Conservation (phyloP, 2,797 vertebrate genomes). For the Macrochelys suwanniensis region DNA sequence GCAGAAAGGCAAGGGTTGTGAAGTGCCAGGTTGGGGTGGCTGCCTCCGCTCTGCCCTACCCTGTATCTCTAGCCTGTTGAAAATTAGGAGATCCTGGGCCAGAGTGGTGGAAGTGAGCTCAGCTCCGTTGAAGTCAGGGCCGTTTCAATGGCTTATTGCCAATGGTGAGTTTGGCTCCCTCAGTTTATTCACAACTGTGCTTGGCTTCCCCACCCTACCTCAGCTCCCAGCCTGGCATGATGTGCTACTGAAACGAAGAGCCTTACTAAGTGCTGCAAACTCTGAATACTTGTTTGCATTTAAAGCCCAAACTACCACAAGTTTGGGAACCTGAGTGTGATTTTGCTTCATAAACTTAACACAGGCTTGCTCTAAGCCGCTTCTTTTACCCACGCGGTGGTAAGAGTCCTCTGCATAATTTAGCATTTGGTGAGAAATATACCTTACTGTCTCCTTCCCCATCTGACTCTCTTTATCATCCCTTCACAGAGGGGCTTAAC, state of each 20-base stretch:
- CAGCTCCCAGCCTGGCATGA: not conserved
- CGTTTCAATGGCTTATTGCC: not conserved
- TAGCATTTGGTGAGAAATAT: not conserved
- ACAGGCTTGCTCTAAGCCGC: constrained; percentile 5
- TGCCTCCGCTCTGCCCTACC: not conserved
- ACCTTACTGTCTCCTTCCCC: not conserved
- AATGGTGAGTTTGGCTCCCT: not conserved
- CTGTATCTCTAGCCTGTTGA: not conserved
- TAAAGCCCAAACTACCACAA: not conserved
- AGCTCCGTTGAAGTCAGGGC: not conserved
- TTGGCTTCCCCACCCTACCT: not conserved
- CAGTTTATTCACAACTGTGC: not conserved
- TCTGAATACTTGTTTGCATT: not conserved
- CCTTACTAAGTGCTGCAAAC: not conserved
- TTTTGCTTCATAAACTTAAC: not conserved
- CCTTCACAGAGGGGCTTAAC: constrained; percentile 91
- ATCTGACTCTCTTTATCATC: constrained; percentile 38
- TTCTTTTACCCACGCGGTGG: not conserved
- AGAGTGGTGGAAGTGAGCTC: not conserved
- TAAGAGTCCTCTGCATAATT: not conserved
- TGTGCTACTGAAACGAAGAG: not conserved
- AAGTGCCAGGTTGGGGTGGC: too few species aligned
- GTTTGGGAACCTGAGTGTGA: not conserved
- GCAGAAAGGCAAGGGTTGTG: not conserved
- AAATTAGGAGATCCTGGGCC: not conserved